Conservation (phyloP, 2,113 vertebrate genomes). For the Pygoscelis adeliae region DNA sequence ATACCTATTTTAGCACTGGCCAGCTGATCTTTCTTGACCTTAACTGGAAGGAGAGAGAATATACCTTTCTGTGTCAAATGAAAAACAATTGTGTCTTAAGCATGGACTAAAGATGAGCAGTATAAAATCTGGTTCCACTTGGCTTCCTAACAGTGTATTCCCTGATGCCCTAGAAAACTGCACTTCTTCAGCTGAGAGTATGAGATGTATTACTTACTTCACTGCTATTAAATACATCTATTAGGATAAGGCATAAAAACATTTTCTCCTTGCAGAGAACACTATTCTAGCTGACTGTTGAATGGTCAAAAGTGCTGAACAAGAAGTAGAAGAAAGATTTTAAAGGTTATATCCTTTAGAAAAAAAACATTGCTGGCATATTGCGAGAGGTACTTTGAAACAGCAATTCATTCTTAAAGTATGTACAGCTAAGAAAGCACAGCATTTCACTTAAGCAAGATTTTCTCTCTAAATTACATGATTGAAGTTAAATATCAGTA, state of each 20-base stretch:
- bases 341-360: background rate
- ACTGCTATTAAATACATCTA: background rate
- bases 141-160: background rate
- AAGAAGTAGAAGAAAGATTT: background rate
- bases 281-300: background rate
- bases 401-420: background rate
- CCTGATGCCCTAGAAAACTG: background rate
- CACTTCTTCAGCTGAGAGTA: background rate
- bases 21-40: background rate
- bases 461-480: background rate
- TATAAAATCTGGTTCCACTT: constrained; percentile 18
- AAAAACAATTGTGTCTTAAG: background rate
- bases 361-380: background rate
- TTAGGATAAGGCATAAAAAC: background rate
- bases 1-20: background rate
- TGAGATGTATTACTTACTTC: background rate
- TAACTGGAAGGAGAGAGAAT: background rate
- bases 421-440: background rate
- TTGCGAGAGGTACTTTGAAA: background rate
- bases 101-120: background rate
- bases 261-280: background rate
- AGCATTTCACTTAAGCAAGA: background rate
- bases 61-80: background rate
- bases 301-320: background rate
- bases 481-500: background rate